phyloP scores from a whole-genome alignment of 2,113 vertebrate genomes.

The Tylochromis polylepis region DNA sequence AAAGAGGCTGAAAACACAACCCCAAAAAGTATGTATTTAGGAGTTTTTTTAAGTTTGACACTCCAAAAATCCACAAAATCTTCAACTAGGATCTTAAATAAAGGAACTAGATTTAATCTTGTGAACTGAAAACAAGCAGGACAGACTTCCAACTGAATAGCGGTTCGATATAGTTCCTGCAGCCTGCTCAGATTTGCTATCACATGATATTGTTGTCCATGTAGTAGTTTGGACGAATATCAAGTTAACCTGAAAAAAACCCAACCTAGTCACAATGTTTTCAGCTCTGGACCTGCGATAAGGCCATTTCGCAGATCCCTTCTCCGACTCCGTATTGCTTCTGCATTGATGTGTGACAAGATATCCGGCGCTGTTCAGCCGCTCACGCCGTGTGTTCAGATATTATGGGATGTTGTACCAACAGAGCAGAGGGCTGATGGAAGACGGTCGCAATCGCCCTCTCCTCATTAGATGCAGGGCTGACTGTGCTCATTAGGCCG shows the following conservation, averaged over 20 bases:
- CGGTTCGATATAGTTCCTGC: background rate
- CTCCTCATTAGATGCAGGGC: constrained; percentile 54
- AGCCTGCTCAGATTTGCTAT: background rate
- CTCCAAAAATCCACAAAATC: background rate
- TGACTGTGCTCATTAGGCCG: constrained; percentile 61
- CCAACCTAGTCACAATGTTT: background rate
- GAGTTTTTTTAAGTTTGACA: background rate
- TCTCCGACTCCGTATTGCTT: background rate
- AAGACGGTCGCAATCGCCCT: constrained; percentile 39
- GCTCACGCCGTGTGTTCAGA: constrained; percentile 12
- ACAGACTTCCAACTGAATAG: background rate
- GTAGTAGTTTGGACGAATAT: background rate
- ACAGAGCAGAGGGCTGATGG: constrained; percentile 44
- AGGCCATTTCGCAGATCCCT: background rate
- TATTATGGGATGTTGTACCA: constrained; percentile 45
- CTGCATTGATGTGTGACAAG: constrained; percentile 30
- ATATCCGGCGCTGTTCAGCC: background rate
- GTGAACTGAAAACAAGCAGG: constrained; percentile 8
- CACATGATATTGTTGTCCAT: background rate
- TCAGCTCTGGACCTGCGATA: background rate
- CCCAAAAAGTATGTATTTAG: background rate
- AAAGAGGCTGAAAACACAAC: background rate
- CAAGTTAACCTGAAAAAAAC: background rate
- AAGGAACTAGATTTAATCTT: background rate
- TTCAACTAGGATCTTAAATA: background rate